Evolutionary conservation across 2,888 invertebrate species (phyloP), one percentile per base, ranked within the genome.

Genomic region (Allolobophora icterica): DNA sequence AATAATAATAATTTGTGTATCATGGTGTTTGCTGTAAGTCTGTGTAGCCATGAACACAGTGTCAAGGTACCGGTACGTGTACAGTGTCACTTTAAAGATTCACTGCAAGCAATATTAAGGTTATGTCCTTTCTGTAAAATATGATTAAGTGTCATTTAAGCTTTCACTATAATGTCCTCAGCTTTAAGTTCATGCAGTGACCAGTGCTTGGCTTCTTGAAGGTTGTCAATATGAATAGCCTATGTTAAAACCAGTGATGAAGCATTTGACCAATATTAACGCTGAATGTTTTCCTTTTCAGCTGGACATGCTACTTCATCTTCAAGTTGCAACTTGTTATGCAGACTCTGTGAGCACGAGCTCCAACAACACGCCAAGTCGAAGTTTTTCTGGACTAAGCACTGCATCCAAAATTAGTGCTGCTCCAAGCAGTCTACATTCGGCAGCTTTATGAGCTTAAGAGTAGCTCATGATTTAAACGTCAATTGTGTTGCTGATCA

Each of bases 251-350:
- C n/a, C 3, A 71, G 30, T 71, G 30, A 71, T 11, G n/a, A 71
- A 71, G n/a, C 71, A 11, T 5, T 30, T 71, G 30, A 11, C 30
- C 13, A 71, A n/a, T n/a, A 71, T 71, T n/a, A 71, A n/a, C 21
- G 4, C n/a, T 6, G n/a, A 71, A 30, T n/a, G n/a, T 30, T 30
- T 71, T 71, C 8, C 52, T 71, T 87, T 87, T 34, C 87, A 87
- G 87, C 87, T 87, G 35, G 87, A 87, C 87, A 87, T 87, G 87
- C 87, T 87, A 19, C 87, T 87, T 87, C 87, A 87, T 87, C 87
- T 87, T 34, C 87, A 87, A 24, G 87, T 87, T 38, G 38, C 87
- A 35, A 35, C 87, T 6, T 87, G 87, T 38, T 87, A 87, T 33
- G 38, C 87, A 15, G 87, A 87, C 35, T 87, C 35, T 87, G 71